A percentile compares a stretch with the other conserved stretches of the same genome.
Conservation (phyloP, 2,888 invertebrate genomes). For the Acleris laterana region DNA sequence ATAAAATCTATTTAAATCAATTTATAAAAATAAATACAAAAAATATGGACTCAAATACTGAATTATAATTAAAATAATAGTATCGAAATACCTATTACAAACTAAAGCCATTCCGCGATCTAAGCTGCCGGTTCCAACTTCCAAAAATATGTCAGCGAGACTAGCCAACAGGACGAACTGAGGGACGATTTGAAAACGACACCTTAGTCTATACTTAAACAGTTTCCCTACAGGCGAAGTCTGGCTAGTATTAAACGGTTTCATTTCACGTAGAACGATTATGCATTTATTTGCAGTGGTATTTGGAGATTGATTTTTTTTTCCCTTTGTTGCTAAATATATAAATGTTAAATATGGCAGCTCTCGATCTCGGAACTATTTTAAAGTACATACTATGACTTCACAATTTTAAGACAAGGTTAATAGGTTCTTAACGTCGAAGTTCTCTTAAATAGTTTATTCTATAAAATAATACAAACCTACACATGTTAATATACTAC, state of each 20-base stretch:
- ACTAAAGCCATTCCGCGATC: slow-evolving; percentile 22
- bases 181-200: too few species aligned
- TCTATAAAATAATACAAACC: slow-evolving; percentile 18
- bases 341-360: not conserved
- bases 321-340: too few species aligned
- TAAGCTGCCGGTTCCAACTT: slow-evolving; percentile 8
- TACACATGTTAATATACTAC: slow-evolving; percentile 16
- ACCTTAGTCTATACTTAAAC: too few species aligned
- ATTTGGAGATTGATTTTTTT: too few species aligned
- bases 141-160: too few species aligned
- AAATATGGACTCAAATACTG: slow-evolving; percentile 33
- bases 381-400: slow-evolving; percentile 34
- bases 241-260: too few species aligned
- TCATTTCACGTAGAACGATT: too few species aligned
- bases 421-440: slow-evolving; percentile 33
- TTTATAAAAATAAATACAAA: slow-evolving; percentile 32
- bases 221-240: too few species aligned
- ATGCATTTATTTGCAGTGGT: too few species aligned
- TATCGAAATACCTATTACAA: slow-evolving; percentile 24
- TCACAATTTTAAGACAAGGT: slow-evolving; percentile 35
- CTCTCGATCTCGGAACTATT: slow-evolving; percentile 3
- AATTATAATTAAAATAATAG: slow-evolving; percentile 29
- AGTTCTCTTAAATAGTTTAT: slow-evolving; percentile 29
- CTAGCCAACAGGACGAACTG: too few species aligned
- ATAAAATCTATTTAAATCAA: slow-evolving; percentile 35